These are phyloP conservation scores for Philereme vetulata DNA, from an alignment of 2,888 invertebrate species.

Conservation along the genomic window DNA sequence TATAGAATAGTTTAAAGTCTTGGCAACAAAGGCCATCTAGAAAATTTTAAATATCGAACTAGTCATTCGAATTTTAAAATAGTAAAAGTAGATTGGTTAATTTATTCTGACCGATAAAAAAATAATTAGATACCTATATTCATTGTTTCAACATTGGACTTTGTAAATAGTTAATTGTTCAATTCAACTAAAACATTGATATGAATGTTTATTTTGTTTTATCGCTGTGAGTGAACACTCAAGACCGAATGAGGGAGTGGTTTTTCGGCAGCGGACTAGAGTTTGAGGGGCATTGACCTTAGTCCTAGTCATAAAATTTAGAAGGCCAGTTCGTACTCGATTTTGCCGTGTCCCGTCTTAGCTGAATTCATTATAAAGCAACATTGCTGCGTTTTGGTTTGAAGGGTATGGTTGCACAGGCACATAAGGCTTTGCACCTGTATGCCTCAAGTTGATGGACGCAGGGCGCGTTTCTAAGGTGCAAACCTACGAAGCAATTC, in stretches of 20 bases:
- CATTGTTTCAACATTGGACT: slow-evolving; percentile 23
- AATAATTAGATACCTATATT: slow-evolving; percentile 3
- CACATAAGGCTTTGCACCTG: too few species aligned
- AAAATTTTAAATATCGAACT: not conserved
- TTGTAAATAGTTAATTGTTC: slow-evolving; percentile 26
- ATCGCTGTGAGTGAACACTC: not conserved
- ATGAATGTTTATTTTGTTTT: slow-evolving; percentile 12
- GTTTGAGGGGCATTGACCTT: slow-evolving; percentile 10
- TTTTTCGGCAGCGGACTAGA: not conserved
- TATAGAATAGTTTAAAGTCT: too few species aligned
- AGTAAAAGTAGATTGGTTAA: not conserved
- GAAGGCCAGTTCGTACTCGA: not conserved
- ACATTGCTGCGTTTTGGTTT: too few species aligned
- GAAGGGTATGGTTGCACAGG: too few species aligned
- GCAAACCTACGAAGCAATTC: too few species aligned
- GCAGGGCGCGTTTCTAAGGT: too few species aligned
- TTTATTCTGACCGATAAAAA: slow-evolving; percentile 21
- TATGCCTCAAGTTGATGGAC: too few species aligned
- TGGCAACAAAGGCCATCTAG: too few species aligned
- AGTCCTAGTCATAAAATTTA: not conserved
- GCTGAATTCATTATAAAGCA: too few species aligned
- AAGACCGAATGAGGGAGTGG: not conserved
- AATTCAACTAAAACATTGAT: slow-evolving; percentile 13
- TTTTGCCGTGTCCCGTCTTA: too few species aligned
- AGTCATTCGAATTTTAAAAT: not conserved